A percentile compares a stretch with the other conserved stretches of the same genome.
Conservation (phyloP, 2,113 vertebrate genomes). For the Lontra canadensis region DNA sequence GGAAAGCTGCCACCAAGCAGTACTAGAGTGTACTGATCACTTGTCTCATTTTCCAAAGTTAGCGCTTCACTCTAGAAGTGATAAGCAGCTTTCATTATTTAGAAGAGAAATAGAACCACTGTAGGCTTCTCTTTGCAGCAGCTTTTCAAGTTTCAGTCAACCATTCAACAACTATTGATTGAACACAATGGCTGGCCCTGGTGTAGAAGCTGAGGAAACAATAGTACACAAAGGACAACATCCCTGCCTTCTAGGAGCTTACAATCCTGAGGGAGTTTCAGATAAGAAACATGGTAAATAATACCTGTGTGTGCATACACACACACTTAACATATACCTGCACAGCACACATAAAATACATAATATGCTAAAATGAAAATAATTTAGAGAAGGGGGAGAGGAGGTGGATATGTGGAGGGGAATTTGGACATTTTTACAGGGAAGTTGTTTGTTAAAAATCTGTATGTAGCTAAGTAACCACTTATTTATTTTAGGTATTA, state of each 20-base stretch:
- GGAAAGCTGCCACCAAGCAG: not conserved
- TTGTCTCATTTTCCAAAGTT: not conserved
- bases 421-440: not conserved
- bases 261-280: not conserved
- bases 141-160: not conserved
- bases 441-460: not conserved
- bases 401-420: no score
- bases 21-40: not conserved
- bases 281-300: not conserved
- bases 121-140: not conserved
- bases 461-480: not conserved
- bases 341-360: not conserved
- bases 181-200: not conserved
- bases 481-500: conserved; percentile 12
- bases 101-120: not conserved
- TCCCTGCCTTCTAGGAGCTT: not conserved
- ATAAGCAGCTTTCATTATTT: not conserved
- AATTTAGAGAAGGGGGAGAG: not conserved
- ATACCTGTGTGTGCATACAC: not conserved
- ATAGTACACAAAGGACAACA: not conserved
- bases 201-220: not conserved
- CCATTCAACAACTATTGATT: not conserved
- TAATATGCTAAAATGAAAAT: not conserved
- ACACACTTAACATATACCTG: not conserved
- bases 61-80: not conserved